A percentile compares a stretch with the other conserved stretches of the same genome.
Conservation (phyloP, 2,888 invertebrate genomes). For the Dendrolimus houi region DNA sequence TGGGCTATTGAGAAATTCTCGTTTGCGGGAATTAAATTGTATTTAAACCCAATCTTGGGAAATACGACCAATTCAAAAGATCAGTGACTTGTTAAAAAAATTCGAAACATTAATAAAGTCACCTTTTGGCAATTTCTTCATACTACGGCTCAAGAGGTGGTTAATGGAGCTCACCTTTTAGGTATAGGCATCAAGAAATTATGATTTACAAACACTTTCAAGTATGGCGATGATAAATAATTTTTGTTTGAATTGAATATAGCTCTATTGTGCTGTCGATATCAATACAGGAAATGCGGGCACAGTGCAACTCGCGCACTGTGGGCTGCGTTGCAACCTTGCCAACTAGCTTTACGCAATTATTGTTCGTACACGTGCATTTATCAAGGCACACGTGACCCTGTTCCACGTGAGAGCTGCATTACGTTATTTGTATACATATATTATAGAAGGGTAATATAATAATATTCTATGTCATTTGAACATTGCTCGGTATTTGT, state of each 20-base stretch:
- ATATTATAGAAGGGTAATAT: background rate
- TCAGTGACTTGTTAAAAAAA: too few species aligned
- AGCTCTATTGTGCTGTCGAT: conserved; percentile 14
- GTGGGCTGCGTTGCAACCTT: conserved; percentile 29
- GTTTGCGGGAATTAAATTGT: background rate
- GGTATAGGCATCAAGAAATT: too few species aligned
- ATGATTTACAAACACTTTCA: too few species aligned
- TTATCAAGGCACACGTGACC: conserved; percentile 30
- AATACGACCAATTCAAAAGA: too few species aligned
- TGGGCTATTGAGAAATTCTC: background rate
- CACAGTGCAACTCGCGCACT: conserved; percentile 21
- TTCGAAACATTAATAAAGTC: too few species aligned
- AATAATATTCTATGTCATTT: background rate
- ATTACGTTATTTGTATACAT: conserved; percentile 12
- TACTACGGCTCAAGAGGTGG: too few species aligned
- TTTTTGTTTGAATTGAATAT: background rate
- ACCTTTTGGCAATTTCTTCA: too few species aligned
- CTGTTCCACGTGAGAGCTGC: conserved; percentile 32
- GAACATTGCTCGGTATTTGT: background rate
- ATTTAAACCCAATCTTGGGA: too few species aligned
- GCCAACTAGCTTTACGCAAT: conserved; percentile 53
- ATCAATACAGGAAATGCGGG: conserved; percentile 25
- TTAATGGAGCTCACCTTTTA: too few species aligned
- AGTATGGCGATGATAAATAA: too few species aligned
- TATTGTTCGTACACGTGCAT: conserved; percentile 40